These are phyloP conservation scores for Pangasius mekongensis DNA, from an alignment of 2,797 vertebrate species.

Conservation along the genomic window DNA sequence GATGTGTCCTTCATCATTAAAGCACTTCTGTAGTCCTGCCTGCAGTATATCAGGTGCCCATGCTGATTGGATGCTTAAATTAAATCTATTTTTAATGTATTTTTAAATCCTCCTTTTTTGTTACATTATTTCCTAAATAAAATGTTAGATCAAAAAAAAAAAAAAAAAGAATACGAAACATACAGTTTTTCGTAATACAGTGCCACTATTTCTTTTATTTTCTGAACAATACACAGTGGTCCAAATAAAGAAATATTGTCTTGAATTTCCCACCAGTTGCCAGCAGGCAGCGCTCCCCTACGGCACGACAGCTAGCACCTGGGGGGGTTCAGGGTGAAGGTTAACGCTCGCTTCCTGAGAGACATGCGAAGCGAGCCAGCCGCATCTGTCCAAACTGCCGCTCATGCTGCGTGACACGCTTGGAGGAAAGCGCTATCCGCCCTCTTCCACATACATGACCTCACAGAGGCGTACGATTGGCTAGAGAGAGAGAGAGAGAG, in stretches of 20 bases:
- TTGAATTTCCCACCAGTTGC: no score
- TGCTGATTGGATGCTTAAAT: not conserved
- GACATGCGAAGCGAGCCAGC: no score
- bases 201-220: not conserved
- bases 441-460: not conserved
- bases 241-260: no score
- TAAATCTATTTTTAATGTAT: not conserved
- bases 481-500: not conserved
- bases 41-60: not conserved
- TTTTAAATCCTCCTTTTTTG: not conserved
- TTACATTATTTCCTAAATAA: not conserved
- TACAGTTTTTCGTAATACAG: not conserved
- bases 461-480: not conserved
- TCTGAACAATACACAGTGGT: not conserved
- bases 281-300: no score
- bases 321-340: no score
- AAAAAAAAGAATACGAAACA: not conserved
- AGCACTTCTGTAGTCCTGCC: not conserved
- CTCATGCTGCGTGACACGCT: no score
- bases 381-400: no score
- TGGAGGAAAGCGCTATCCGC: not conserved
- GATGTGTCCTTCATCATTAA: not conserved
- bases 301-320: not conserved
- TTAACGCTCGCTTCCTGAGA: not conserved
- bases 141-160: not conserved